A percentile compares a stretch with the other conserved stretches of the same genome.
phyloP scores from a whole-genome alignment of 2,888 invertebrate species.

The Caenorhabditis uteleia region DNA sequence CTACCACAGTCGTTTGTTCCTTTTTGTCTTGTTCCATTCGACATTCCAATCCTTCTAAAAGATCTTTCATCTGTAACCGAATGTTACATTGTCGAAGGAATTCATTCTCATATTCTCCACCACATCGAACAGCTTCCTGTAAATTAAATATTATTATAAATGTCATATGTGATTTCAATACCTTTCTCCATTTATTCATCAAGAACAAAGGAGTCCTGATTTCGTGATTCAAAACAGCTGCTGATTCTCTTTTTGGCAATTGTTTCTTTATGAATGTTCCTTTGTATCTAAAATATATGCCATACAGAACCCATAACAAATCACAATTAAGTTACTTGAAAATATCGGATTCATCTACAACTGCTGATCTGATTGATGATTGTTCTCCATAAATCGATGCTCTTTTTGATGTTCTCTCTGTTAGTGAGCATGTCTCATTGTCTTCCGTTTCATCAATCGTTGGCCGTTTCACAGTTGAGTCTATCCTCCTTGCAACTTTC shows the following conservation, averaged over 20 bases:
- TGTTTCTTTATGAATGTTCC: conserved; percentile 32
- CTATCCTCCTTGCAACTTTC: conserved; percentile 6
- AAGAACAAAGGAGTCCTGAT: conserved; percentile 24
- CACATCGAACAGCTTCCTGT: too few relatives aligned
- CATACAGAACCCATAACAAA: neutral
- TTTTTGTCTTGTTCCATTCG: too few relatives aligned
- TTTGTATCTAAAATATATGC: conserved; percentile 6
- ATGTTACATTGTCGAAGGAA: too few relatives aligned
- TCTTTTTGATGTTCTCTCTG: conserved; percentile 28
- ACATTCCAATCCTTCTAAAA: too few relatives aligned
- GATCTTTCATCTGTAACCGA: too few relatives aligned
- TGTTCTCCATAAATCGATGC: conserved; percentile 22
- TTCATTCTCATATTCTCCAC: too few relatives aligned
- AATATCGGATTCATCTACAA: conserved; percentile 20
- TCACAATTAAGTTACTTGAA: conserved; percentile 14
- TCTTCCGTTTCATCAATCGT: conserved; percentile 10
- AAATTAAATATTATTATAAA: too few relatives aligned
- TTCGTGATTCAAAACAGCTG: conserved; percentile 18
- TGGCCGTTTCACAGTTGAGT: conserved; percentile 4
- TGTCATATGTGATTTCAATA: neutral
- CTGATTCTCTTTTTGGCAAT: conserved; percentile 11
- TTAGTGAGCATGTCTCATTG: conserved; percentile 21
- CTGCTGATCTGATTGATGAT: conserved; percentile 9
- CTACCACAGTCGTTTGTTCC: too few relatives aligned
- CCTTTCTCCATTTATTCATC: neutral